Conservation (phyloP, 30 jellyfish, hydroid and myxozoan genomes). For the Nemopilema nomurai region DNA sequence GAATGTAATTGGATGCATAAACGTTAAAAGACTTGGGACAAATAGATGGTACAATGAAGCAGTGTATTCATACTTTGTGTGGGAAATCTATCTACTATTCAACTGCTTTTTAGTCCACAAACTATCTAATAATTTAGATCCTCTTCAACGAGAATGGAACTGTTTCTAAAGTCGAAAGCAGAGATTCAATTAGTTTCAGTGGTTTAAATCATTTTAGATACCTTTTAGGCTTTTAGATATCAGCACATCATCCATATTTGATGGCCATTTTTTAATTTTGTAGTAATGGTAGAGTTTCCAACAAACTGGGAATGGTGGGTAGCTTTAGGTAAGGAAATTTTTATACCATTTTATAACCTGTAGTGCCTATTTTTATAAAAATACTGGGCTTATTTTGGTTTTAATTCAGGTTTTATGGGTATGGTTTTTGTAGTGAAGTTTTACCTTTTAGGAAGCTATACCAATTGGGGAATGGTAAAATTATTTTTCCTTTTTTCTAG, state of each 20-base stretch:
- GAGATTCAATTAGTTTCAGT: no score
- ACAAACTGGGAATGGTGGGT: constrained; percentile 72
- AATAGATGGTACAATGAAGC: no score
- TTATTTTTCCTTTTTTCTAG: background rate
- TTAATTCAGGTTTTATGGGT: background rate
- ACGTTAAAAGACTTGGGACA: no score
- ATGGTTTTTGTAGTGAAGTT: background rate
- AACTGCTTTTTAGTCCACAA: no score
- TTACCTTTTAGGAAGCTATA: background rate
- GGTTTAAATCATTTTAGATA: no score
- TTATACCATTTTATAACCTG: background rate
- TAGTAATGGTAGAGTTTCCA: constrained; percentile 59
- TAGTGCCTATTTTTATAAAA: background rate
- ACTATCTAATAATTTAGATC: no score
- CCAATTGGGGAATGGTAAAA: background rate
- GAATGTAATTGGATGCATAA: no score
- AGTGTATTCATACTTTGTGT: no score
- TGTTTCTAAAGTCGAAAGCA: no score
- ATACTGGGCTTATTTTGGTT: background rate
- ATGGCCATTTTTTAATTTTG: background rate
- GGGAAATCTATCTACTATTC: no score
- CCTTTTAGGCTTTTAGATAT: no score
- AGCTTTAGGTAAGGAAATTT: constrained; percentile 35
- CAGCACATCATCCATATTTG: background rate
- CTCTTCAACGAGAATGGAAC: no score